Conservation (phyloP, 2,113 vertebrate species). For the Procapra przewalskii region DNA sequence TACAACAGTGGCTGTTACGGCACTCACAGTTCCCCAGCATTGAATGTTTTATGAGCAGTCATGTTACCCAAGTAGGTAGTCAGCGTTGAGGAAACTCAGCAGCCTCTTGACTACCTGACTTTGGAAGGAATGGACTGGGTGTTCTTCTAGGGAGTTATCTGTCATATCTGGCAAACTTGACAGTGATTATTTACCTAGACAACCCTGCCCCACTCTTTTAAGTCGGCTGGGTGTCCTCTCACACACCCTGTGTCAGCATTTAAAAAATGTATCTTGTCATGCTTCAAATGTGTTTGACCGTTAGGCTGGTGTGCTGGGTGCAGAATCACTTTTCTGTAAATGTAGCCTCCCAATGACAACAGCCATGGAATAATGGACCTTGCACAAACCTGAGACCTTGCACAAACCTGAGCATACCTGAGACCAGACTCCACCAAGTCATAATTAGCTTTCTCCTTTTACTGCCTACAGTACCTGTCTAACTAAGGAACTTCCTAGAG, state of each 20-base stretch:
- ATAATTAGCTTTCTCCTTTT: not conserved
- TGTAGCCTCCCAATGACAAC: not conserved
- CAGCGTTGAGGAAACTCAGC: not conserved
- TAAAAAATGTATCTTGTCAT: conserved; percentile 13
- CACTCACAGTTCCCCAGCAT: not conserved
- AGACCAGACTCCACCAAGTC: conserved; percentile 19
- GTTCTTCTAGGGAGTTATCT: not conserved
- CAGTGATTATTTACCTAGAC: not conserved
- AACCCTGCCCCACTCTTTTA: not conserved
- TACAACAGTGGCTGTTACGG: not conserved
- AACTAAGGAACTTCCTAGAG: conserved; percentile 24
- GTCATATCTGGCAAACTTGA: not conserved
- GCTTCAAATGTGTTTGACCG: conserved; percentile 15
- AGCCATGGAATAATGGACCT: not conserved
- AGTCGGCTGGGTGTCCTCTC: not conserved
- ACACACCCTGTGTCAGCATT: conserved; percentile 33
- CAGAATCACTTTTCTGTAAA: not conserved
- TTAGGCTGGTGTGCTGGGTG: not conserved
- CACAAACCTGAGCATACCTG: not conserved
- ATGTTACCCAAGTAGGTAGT: not conserved
- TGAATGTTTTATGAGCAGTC: not conserved
- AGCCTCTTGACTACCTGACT: not conserved
- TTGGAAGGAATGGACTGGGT: not conserved
- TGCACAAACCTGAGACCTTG: not conserved
- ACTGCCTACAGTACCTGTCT: not conserved